phyloP scores from a whole-genome alignment of 2,797 vertebrate genomes.

The Merluccius polli region DNA sequence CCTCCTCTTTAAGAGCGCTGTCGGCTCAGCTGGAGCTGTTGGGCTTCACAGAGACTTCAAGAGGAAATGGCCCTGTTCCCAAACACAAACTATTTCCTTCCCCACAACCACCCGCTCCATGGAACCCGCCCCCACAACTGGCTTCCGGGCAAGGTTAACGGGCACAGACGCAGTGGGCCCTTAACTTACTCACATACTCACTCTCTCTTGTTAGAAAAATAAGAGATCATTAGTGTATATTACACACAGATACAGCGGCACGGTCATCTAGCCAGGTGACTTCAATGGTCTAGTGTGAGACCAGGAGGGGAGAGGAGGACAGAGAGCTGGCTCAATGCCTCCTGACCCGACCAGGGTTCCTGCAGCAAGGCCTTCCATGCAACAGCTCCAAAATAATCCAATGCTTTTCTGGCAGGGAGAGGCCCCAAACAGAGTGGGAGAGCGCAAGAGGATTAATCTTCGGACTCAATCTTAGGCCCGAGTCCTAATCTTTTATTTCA shows the following conservation, averaged over 20 bases:
- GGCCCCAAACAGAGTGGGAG: conserved; percentile 2
- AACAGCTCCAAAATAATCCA: conserved; percentile 4
- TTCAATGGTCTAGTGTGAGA: conserved; percentile 7
- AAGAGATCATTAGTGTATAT: not conserved
- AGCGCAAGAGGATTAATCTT: not conserved
- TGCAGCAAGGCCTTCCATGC: not conserved
- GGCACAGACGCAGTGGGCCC: conserved; percentile 28
- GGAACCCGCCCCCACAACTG: conserved; percentile 55
- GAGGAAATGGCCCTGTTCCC: conserved; percentile 69
- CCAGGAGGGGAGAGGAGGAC: not conserved
- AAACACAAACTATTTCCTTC: conserved; percentile 73
- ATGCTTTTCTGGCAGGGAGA: not conserved
- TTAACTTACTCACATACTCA: too few relatives aligned
- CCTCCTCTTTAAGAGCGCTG: not conserved
- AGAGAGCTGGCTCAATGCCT: not conserved
- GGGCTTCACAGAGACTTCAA: conserved; percentile 58
- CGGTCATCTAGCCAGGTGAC: not conserved
- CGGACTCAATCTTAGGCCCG: not conserved
- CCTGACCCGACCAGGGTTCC: conserved; percentile 7
- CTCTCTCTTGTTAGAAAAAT: too few relatives aligned
- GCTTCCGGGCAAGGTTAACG: conserved; percentile 55
- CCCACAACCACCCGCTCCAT: conserved; percentile 55
- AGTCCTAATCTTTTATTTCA: not conserved
- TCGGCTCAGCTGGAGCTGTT: conserved; percentile 54
- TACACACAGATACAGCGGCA: not conserved